Percentiles rank a stretch among this genome's conserved stretches.
phyloP scores from a whole-genome alignment of 2,888 invertebrate species.

The Acheta domesticus region DNA sequence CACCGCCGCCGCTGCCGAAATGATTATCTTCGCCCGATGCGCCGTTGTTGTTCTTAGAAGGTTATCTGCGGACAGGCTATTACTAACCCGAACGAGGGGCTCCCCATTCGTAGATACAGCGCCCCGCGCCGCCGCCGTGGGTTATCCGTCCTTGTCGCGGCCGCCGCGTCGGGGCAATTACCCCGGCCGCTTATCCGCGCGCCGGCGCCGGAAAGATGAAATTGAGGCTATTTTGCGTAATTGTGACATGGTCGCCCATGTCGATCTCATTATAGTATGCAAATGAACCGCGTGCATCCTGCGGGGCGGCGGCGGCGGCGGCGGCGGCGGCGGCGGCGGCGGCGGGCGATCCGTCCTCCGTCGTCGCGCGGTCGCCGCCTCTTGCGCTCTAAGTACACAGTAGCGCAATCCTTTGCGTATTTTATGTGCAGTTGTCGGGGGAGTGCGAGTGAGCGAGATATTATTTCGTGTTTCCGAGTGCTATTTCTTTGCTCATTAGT shows the following conservation, averaged over 20 bases:
- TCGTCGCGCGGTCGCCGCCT: background rate
- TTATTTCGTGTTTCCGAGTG: no score
- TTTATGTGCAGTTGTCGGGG: no score
- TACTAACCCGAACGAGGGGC: background rate
- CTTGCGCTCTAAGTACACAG: no score
- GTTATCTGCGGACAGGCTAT: constrained; percentile 9
- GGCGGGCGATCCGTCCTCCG: background rate
- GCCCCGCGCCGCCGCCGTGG: background rate
- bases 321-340: background rate
- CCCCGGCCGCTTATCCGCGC: background rate
- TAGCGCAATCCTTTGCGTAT: no score
- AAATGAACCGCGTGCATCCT: background rate
- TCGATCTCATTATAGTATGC: constrained; percentile 18
- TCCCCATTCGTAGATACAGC: background rate
- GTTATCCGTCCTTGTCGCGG: background rate
- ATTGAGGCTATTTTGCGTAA: constrained; percentile 18
- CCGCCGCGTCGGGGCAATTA: background rate
- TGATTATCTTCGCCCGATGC: background rate
- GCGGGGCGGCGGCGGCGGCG: background rate
- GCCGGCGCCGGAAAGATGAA: background rate
- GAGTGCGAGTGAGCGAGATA: no score
- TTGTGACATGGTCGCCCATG: constrained; percentile 18
- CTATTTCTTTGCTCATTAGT: no score
- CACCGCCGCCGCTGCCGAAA: background rate
- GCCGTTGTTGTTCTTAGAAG: constrained; percentile 18